Base-by-base conservation (phyloP, 37 sponge, comb jelly and placozoan species). In the Beroe ovata region DNA sequence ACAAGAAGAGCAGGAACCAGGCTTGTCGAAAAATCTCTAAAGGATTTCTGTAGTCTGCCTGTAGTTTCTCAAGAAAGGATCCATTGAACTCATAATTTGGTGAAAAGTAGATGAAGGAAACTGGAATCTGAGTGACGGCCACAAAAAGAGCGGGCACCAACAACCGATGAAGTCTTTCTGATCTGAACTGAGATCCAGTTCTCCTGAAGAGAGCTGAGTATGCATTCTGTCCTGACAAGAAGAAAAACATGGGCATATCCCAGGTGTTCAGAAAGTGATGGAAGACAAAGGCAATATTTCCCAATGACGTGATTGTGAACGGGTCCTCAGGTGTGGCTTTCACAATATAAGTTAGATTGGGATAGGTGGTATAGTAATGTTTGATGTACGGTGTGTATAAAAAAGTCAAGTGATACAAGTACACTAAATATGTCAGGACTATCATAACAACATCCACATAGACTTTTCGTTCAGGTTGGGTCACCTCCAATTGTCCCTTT, bases 151-250 rank as follows among this genome's bases (percentile, higher is more conserved):
- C 28, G 8, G 63, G 63, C 22, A 61, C 63, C 63, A 61, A 16
- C 26, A 61, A 25, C 28, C 63, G 63, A 25, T 61, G 63, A 20
- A 61, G 23, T 25, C 63, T 61, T 25, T 61, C 26, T 4, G 8
- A 16, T 25, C 63, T 16, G n/a, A 61, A 61, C n/a, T 26, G 63
- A 61, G 63, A 22, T 3, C 28, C 63, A 6, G 63, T 20, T 25
- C 63, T 61, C n/a, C n/a, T 20, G n/a, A 61, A 61, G 26, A 61
- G 63, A 61, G 63, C 63, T 26, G 63, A 61, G 63, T 61, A 61
- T 6, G 63, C 63, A 25, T 61, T 61, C 63, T 25, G 63, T 4
- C 63, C 63, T 16, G 63, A 61, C n/a, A 61, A 25, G n/a, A 26
- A 61, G 28, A 61, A 61, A 25, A 61, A 61, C 54, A 47, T 47